A percentile compares a stretch with the other conserved stretches of the same genome.
Evolutionary conservation across 2,113 vertebrate species (phyloP).

Genomic region (Grus americana): DNA sequence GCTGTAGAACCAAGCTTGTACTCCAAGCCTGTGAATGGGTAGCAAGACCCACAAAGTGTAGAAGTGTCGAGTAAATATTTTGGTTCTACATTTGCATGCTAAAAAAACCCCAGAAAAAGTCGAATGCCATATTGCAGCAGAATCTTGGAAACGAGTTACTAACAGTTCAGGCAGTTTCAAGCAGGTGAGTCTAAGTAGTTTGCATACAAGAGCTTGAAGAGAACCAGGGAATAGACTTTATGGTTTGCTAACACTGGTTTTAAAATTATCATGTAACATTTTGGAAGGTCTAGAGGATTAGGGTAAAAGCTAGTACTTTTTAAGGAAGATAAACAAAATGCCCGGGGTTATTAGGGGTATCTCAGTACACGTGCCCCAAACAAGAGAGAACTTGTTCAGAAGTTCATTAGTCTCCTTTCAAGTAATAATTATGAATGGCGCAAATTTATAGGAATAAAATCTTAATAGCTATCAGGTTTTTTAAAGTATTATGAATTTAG

Average conservation of each 20-base stretch:
- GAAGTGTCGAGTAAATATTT: not conserved
- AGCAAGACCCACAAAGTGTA: not conserved
- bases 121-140: not conserved
- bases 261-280: not conserved
- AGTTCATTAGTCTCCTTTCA: not conserved
- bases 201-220: not conserved
- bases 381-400: not conserved
- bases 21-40: not conserved
- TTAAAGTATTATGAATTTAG: too few relatives aligned
- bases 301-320: not conserved
- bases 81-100: not conserved
- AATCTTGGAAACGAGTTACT: not conserved
- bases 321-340: not conserved
- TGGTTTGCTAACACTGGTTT: not conserved
- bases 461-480: not conserved
- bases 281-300: not conserved
- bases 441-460: not conserved
- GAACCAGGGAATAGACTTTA: not conserved
- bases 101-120: not conserved
- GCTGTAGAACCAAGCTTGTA: not conserved
- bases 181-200: not conserved
- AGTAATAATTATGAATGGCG: not conserved
- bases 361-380: not conserved
- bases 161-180: not conserved
- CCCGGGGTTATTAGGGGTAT: not conserved